Percentiles rank a stretch among this genome's conserved stretches.
These are phyloP conservation scores for rat (Rattus norvegicus) DNA, from an alignment of 2,113 vertebrate species.

Conservation along the genomic window DNA sequence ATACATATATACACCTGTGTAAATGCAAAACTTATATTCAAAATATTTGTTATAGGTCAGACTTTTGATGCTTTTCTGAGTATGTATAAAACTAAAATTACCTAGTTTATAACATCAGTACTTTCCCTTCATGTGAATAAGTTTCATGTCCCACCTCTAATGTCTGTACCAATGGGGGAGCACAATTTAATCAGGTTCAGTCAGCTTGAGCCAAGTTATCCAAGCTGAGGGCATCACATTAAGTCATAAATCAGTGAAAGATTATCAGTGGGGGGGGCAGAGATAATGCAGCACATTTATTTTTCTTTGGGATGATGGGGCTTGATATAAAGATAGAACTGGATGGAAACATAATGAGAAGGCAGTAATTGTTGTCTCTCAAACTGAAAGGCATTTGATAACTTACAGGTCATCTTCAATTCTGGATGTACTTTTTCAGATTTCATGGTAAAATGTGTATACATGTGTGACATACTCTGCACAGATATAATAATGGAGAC, in stretches of 20 bases:
- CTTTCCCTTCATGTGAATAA: not conserved
- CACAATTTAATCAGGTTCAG: conserved; percentile 45
- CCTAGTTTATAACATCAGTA: not conserved
- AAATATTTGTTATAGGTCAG: not conserved
- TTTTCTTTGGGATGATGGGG: conserved; percentile 53
- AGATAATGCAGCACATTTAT: conserved; percentile 57
- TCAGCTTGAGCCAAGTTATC: not conserved
- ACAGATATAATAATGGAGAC: not conserved
- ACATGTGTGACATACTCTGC: not conserved
- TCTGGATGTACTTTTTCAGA: conserved; percentile 25
- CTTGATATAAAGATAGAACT: conserved; percentile 40
- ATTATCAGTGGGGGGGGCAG: not conserved
- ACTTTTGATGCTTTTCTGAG: not conserved
- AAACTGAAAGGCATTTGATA: not conserved
- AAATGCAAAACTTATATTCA: not conserved
- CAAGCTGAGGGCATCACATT: not conserved
- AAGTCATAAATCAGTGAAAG: conserved; percentile 30
- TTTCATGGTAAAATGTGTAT: not conserved
- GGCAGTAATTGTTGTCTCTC: not conserved
- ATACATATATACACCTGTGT: accelerated
- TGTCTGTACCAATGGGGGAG: not conserved
- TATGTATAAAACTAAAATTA: not conserved
- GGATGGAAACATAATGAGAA: conserved; percentile 56
- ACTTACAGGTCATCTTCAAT: not conserved
- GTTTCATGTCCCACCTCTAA: not conserved